A percentile compares a stretch with the other conserved stretches of the same genome.
These are phyloP conservation scores for Euphonia xanthogaster DNA, from an alignment of 2,797 vertebrate genomes.

Conservation along the genomic window DNA sequence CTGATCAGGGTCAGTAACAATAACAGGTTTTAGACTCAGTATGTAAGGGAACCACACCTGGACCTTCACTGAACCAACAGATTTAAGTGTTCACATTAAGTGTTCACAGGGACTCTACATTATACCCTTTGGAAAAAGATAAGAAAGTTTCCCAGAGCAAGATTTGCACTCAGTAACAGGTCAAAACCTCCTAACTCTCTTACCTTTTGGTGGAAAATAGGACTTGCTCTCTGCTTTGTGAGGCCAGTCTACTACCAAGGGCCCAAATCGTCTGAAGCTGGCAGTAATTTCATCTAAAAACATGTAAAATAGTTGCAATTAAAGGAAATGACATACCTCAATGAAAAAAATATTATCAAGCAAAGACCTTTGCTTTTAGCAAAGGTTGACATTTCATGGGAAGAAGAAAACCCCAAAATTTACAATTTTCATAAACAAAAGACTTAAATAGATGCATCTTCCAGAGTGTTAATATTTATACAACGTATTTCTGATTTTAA, in stretches of 20 bases:
- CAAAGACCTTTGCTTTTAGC: neutral
- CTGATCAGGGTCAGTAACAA: neutral
- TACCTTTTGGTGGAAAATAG: conserved; percentile 99
- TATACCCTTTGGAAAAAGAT: neutral
- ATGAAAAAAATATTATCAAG: neutral
- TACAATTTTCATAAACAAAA: neutral
- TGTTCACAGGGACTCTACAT: neutral
- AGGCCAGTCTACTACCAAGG: conserved; percentile 98
- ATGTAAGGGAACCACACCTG: neutral
- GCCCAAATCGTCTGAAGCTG: conserved; percentile 96
- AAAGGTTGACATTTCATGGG: neutral
- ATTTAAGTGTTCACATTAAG: neutral
- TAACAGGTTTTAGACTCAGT: neutral
- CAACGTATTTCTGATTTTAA: neutral
- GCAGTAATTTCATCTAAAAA: conserved; percentile 95
- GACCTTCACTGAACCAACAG: neutral
- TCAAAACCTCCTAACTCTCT: neutral
- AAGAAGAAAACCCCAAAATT: neutral
- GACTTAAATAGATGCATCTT: neutral
- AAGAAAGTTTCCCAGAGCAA: neutral
- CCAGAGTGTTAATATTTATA: neutral
- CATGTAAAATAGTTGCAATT: conserved; percentile 5
- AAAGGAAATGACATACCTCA: neutral
- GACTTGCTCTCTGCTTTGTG: conserved; percentile 99
- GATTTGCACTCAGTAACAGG: neutral